Conservation (phyloP, 2,888 invertebrate species). For the Scaptomyza caliginosa region DNA sequence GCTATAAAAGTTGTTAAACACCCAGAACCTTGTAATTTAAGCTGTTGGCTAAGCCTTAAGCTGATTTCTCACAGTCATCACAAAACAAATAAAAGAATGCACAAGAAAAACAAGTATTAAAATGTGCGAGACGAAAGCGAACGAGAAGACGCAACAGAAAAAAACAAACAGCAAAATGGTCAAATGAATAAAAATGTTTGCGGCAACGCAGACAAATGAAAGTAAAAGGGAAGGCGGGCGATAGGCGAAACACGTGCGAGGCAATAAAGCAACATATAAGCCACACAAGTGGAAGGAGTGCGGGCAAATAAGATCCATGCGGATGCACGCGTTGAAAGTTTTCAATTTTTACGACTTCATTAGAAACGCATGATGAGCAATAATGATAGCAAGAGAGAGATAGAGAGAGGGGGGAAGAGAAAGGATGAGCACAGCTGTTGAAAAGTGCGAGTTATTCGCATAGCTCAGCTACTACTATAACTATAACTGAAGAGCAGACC, state of each 20-base stretch:
- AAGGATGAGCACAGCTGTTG: constrained; percentile 52
- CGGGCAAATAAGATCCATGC: constrained; percentile 19
- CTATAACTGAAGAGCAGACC: constrained; percentile 32
- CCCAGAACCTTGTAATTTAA: constrained; percentile 8
- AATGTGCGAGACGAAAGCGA: constrained; percentile 17
- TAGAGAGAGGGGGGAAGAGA: too few relatives aligned
- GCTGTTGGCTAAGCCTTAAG: constrained; percentile 34
- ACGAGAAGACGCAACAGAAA: constrained; percentile 6
- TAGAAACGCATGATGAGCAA: constrained; percentile 80
- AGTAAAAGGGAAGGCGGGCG: constrained; percentile 18
- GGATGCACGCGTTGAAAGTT: constrained; percentile 64
- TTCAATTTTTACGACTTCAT: constrained; percentile 79
- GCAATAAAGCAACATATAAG: constrained; percentile 54
- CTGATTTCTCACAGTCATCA: constrained; percentile 18
- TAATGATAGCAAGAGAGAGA: constrained; percentile 55
- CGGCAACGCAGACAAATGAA: constrained; percentile 32
- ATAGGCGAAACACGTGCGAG: constrained; percentile 28
- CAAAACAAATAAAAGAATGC: constrained; percentile 23
- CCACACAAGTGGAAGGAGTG: constrained; percentile 22
- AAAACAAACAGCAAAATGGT: constrained; percentile 34
- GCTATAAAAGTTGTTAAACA: constrained; percentile 7
- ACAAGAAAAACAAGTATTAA: constrained; percentile 29
- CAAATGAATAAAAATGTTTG: constrained; percentile 65
- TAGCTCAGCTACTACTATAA: constrained; percentile 17
- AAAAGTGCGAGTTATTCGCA: constrained; percentile 4